Evolutionary conservation across 53 echinoderm and acorn worm genomes (phyloP).

Genomic region (Apostichopus leukothele): DNA sequence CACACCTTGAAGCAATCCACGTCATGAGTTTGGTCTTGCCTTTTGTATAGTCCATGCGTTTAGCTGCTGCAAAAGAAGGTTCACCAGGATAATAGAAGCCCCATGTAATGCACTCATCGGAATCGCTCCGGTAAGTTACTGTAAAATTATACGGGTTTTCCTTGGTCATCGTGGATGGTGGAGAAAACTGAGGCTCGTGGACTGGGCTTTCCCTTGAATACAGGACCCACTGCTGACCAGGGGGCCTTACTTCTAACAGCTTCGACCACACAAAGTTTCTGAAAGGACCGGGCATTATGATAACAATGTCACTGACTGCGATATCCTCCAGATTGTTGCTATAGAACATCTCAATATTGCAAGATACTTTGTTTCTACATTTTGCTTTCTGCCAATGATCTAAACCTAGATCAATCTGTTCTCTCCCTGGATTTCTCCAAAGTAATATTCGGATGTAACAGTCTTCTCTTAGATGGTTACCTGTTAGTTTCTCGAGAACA

Average conservation of each 20-base stretch:
- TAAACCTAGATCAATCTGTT: conserved; percentile 13
- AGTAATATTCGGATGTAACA: conserved; percentile 20
- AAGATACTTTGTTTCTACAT: conserved; percentile 36
- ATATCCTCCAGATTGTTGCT: conserved; percentile 56
- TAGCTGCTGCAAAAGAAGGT: conserved; percentile 31
- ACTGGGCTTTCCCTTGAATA: conserved; percentile 66
- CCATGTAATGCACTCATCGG: conserved; percentile 56
- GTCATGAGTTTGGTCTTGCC: conserved; percentile 53
- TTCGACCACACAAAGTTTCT: conserved; percentile 52
- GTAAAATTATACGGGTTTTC: conserved; percentile 67
- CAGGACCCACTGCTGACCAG: conserved; percentile 64
- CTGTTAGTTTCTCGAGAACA: conserved; percentile 10
- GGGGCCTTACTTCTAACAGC: conserved; percentile 52
- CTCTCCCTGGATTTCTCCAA: conserved; percentile 30
- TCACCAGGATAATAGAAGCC: conserved; percentile 50
- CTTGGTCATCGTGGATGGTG: conserved; percentile 28
- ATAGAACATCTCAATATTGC: conserved; percentile 56
- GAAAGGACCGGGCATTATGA: conserved; percentile 62
- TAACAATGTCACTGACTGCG: conserved; percentile 42
- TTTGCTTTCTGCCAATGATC: conserved; percentile 37
- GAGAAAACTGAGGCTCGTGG: conserved; percentile 67
- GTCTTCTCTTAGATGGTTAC: not conserved
- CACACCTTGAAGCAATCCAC: conserved; percentile 68
- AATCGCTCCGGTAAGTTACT: conserved; percentile 55
- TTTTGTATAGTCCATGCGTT: conserved; percentile 32